Conservation (phyloP, 2,888 invertebrate species). For the Eupeodes luniger region DNA sequence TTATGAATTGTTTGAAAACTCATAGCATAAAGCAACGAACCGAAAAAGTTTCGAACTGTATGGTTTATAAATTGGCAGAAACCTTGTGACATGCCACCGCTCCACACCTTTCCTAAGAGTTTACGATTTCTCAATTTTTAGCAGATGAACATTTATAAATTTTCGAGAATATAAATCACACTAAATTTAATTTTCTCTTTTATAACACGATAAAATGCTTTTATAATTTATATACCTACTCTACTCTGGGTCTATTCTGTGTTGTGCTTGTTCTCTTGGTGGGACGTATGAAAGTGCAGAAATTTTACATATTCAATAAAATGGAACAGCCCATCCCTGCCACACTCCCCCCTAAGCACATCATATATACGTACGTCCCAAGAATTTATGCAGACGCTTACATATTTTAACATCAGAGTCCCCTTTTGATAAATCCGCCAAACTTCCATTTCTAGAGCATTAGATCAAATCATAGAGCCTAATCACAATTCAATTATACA, state of each 20-base stretch:
- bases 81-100: conserved; percentile 22
- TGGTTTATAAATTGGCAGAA: background rate
- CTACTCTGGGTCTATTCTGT: background rate
- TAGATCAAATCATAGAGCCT: conserved; percentile 75
- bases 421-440: conserved; percentile 18
- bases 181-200: conserved; percentile 65
- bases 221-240: conserved; percentile 53
- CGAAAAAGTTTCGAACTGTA: conserved; percentile 2
- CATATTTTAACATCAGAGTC: conserved; percentile 12
- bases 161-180: conserved; percentile 62
- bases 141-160: conserved; percentile 18
- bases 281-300: conserved; percentile 9
- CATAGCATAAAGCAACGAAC: conserved; percentile 24
- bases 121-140: conserved; percentile 9
- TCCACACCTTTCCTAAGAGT: background rate
- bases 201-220: conserved; percentile 52
- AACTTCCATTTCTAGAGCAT: conserved; percentile 58
- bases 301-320: conserved; percentile 47
- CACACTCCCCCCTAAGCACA: background rate
- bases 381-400: conserved; percentile 35
- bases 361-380: background rate
- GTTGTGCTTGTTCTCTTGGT: background rate
- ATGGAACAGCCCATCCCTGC: background rate
- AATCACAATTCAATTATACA: conserved; percentile 76
- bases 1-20: conserved; percentile 39